Evolutionary conservation across 1,140 invertebrate species (phyloP), one percentile per base, ranked within the genome.

Genomic region (Muscidifurax raptorellus): DNA sequence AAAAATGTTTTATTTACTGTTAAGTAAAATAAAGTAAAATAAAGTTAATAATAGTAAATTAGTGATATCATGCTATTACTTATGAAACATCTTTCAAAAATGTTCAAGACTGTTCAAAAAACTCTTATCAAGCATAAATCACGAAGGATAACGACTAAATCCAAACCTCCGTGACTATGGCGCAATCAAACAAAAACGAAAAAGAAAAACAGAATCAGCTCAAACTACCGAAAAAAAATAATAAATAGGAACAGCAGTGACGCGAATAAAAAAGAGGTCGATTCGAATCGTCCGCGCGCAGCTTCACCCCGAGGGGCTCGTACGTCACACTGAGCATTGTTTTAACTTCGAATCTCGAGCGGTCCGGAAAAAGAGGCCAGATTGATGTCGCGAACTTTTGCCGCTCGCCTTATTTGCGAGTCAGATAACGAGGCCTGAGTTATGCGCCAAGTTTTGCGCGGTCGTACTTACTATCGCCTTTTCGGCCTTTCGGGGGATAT

Each of bases 331-430:
- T 13, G 91, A 91, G 91, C 91, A 91, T 93, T 92, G 92, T 93
- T 93, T 93, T 90, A 92, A 93, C 90, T 93, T 93, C 88, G 92
- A 93, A 93, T 93, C 92, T 93, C 91, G 87, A 59, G 89, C 89
- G 64, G 44, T 59, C 79, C 64, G 74, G 74, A 67, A 67, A 82
- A 82, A 91, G 89, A 92, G 91, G 90, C 89, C 90, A 92, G 92
- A 93, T 93, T 93, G 92, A 93, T 93, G 92, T 92, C 92, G 89
- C 90, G 89, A 93, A 93, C 92, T 93, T 93, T 93, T 93, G 87
- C 78, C 72, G 71, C 25, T 89, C 90, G 90, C 92, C 92, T 93
- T 93, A 93, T 93, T 93, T 93, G 92, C 92, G 92, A 93, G 92
- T 93, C 92, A 93, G 92, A 93, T 93, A 93, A 93, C 92, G 92